These are phyloP conservation scores for Drosophila sp. DNA, from an alignment of 1,140 invertebrate genomes.

Conservation along the genomic window DNA sequence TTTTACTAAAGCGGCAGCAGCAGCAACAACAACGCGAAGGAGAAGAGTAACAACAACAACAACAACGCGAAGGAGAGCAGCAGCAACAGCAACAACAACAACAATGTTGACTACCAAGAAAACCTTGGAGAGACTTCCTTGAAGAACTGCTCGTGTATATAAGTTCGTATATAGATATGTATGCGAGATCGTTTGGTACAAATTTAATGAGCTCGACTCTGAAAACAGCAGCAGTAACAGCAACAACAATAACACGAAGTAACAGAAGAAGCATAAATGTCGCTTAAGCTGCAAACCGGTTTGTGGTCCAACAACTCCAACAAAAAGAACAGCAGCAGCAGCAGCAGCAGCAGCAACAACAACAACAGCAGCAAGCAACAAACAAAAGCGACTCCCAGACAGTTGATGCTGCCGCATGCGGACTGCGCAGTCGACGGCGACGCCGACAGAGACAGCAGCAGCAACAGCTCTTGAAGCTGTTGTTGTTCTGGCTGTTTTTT, in stretches of 20 bases:
- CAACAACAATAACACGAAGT: constrained; percentile 4
- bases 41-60: constrained; percentile 4
- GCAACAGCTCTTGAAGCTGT: constrained; percentile 22
- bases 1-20: neutral
- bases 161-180: neutral
- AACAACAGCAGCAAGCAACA: neutral
- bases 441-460: too few species aligned
- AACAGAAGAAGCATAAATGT: constrained; percentile 43
- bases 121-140: constrained; percentile 31
- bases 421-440: neutral
- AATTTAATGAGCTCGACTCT: constrained; percentile 47
- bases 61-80: neutral
- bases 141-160: constrained; percentile 2
- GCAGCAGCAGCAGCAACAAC: too few species aligned
- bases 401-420: neutral
- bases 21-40: neutral
- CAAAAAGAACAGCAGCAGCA: too few species aligned
- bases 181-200: constrained; percentile 35
- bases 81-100: constrained; percentile 5
- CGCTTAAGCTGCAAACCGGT: constrained; percentile 54
- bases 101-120: neutral
- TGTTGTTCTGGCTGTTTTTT: constrained; percentile 39
- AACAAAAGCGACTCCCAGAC: constrained; percentile 39
- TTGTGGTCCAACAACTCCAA: constrained; percentile 2
- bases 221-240: neutral